Evolutionary conservation across 2,888 invertebrate species (phyloP).

Genomic region (Tineola bisselliella): DNA sequence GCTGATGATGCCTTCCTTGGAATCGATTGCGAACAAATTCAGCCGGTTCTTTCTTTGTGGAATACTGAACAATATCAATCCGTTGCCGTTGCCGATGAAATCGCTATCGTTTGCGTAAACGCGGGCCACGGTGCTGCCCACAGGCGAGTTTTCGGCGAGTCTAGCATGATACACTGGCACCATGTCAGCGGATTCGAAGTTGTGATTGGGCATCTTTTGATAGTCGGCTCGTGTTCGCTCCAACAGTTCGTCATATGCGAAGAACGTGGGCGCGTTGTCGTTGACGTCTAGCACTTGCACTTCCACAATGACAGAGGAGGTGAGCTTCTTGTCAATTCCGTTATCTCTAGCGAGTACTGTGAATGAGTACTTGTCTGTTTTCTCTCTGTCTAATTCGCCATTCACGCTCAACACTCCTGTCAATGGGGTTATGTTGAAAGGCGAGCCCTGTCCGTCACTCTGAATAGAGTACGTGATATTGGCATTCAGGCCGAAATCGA

Average conservation of each 20-base stretch:
- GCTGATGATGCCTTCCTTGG: slow-evolving; percentile 83
- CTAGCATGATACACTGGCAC: slow-evolving; percentile 81
- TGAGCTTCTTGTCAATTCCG: slow-evolving; percentile 70
- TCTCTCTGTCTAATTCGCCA: slow-evolving; percentile 82
- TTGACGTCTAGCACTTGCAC: slow-evolving; percentile 85
- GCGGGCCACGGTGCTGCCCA: slow-evolving; percentile 78
- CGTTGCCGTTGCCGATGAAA: slow-evolving; percentile 87
- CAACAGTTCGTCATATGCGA: slow-evolving; percentile 75
- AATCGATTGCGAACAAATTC: slow-evolving; percentile 81
- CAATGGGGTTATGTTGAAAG: slow-evolving; percentile 76
- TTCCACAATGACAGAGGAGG: slow-evolving; percentile 80
- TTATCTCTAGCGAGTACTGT: slow-evolving; percentile 79
- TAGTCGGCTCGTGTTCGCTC: slow-evolving; percentile 59
- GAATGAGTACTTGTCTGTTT: slow-evolving; percentile 74
- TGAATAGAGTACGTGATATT: slow-evolving; percentile 77
- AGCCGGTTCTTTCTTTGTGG: slow-evolving; percentile 71
- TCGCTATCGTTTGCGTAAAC: slow-evolving; percentile 88
- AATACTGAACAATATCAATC: slow-evolving; percentile 80
- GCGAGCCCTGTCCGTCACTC: slow-evolving; percentile 54
- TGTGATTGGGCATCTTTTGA: slow-evolving; percentile 54
- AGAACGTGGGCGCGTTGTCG: slow-evolving; percentile 84
- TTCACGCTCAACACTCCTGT: slow-evolving; percentile 77
- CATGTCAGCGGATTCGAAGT: slow-evolving; percentile 61
- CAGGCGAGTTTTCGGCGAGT: slow-evolving; percentile 77
- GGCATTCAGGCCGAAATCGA: slow-evolving; percentile 82